Conservation (phyloP, 2,888 invertebrate species). For the Drepanosiphum platanoidis region DNA sequence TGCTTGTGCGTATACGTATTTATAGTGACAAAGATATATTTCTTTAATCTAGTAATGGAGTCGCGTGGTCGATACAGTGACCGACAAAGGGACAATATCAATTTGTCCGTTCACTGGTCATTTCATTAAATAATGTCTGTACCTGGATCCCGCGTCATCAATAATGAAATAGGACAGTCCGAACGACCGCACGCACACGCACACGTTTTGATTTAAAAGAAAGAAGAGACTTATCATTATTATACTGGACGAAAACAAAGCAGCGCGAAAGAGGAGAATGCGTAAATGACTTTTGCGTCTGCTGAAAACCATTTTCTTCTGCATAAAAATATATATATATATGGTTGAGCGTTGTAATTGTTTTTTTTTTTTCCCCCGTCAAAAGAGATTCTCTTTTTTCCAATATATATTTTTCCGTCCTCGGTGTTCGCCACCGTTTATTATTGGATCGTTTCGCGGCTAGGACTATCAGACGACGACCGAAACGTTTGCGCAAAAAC, state of each 20-base stretch:
- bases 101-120: slow-evolving; percentile 30
- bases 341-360: too few species aligned
- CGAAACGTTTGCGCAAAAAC: too few species aligned
- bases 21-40: neutral
- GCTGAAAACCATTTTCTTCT: neutral
- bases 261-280: neutral
- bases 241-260: neutral
- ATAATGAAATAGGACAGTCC: slow-evolving; percentile 27
- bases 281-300: neutral
- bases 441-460: too few species aligned
- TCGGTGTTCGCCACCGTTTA: too few species aligned
- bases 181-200: neutral
- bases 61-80: neutral
- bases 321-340: neutral
- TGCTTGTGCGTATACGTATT: neutral
- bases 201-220: neutral
- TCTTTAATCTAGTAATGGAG: slow-evolving; percentile 47
- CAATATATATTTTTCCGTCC: neutral
- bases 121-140: slow-evolving; percentile 50
- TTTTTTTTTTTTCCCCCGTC: neutral
- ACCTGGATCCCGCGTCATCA: slow-evolving; percentile 23
- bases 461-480: too few species aligned
- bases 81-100: slow-evolving; percentile 36
- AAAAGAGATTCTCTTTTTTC: neutral
- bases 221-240: neutral